These are phyloP conservation scores for Centroberyx gerrardi DNA, from an alignment of 2,797 vertebrate species.

Conservation along the genomic window DNA sequence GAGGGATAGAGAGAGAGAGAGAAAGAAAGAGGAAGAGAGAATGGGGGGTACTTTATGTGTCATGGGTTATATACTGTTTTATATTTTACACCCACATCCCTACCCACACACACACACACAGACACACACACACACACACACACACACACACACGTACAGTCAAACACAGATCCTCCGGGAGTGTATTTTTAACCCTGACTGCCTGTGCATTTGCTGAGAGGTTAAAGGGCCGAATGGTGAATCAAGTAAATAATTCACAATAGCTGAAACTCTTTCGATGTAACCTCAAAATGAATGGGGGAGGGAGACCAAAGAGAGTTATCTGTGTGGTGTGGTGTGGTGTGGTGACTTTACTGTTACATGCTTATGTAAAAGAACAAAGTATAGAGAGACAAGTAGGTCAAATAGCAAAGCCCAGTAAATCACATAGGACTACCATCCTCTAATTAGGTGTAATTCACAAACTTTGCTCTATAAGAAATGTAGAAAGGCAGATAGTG, in stretches of 20 bases:
- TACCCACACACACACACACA: slow-evolving; percentile 38
- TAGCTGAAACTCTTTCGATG: slow-evolving; percentile 88
- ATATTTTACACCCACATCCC: slow-evolving; percentile 60
- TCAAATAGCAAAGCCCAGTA: slow-evolving; percentile 18
- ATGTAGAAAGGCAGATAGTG: not conserved
- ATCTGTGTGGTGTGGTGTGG: slow-evolving; percentile 26
- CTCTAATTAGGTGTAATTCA: slow-evolving; percentile 3
- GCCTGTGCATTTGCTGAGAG: slow-evolving; percentile 81
- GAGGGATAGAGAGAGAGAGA: not conserved
- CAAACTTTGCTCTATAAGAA: not conserved
- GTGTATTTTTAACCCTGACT: slow-evolving; percentile 83
- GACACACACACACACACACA: slow-evolving; percentile 40
- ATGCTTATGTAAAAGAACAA: slow-evolving; percentile 9
- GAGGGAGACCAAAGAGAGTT: slow-evolving; percentile 63
- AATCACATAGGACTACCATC: not conserved
- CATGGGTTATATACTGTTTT: slow-evolving; percentile 62
- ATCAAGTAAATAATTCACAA: slow-evolving; percentile 88
- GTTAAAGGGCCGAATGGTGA: slow-evolving; percentile 84
- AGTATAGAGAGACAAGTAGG: slow-evolving; percentile 34
- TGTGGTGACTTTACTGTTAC: slow-evolving; percentile 30
- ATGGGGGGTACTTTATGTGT: slow-evolving; percentile 51
- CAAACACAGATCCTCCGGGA: slow-evolving; percentile 72
- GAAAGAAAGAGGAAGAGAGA: not conserved
- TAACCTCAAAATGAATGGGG: slow-evolving; percentile 75
- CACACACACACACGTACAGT: slow-evolving; percentile 46